Evolutionary conservation across 2,113 vertebrate genomes (phyloP).

Genomic region (Gymnarchus niloticus): DNA sequence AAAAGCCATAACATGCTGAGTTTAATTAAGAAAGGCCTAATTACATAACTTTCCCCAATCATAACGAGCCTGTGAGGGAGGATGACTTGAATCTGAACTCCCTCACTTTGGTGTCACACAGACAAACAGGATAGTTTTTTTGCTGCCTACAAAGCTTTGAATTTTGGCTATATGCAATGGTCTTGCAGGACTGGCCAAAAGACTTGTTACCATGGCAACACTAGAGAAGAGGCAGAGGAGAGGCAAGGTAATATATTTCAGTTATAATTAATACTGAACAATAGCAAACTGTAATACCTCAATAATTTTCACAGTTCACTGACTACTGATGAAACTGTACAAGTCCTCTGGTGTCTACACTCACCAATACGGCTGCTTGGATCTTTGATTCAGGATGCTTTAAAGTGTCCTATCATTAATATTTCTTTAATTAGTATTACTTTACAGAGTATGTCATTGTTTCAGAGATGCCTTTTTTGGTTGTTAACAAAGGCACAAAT

Average conservation of each 20-base stretch:
- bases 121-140: background rate
- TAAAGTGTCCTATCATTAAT: background rate
- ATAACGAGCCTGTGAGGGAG: background rate
- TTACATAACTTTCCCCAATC: slow-evolving; percentile 20
- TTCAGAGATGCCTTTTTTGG: background rate
- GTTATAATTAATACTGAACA: slow-evolving; percentile 25
- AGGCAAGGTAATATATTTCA: slow-evolving; percentile 18
- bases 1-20: background rate
- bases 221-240: background rate
- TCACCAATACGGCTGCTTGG: background rate
- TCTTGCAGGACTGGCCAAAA: slow-evolving; percentile 21
- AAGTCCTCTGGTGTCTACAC: background rate
- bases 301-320: background rate
- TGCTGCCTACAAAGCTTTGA: background rate
- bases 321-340: background rate
- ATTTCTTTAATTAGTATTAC: no score
- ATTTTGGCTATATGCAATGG: slow-evolving; percentile 18
- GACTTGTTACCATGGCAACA: slow-evolving; percentile 36
- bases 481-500: background rate
- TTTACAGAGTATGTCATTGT: background rate
- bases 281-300: slow-evolving; percentile 10
- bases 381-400: background rate
- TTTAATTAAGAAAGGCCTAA: slow-evolving; percentile 33
- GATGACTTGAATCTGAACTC: slow-evolving; percentile 17
- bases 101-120: slow-evolving; percentile 13